Base-by-base conservation (phyloP, 2,888 invertebrate species). In the Eumacrocentrus americanus region DNA sequence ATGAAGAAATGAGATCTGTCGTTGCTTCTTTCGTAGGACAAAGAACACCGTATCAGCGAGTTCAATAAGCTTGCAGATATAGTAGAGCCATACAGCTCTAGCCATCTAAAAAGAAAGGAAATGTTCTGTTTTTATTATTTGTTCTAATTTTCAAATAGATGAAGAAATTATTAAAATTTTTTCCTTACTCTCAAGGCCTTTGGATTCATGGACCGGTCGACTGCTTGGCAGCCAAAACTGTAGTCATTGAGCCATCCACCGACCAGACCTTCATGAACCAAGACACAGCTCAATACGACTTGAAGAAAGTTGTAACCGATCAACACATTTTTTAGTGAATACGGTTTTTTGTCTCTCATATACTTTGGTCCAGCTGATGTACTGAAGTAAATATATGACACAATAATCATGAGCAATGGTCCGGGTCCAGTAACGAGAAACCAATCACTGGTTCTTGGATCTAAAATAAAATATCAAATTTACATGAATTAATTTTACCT, bases 281-380 rank as follows among this genome's bases (percentile, higher is more conserved):
- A 83, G 83, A 88, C 93, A 38, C 87, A 82, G 74, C 95, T 95
- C 58, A 92, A 83, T 7, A 90, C 55, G 6, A 96, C 93, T 87
- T 97, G 96, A 38, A 91, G 74, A 64, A 94, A 89, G 81, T 97
- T 97, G 82, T 97, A 97, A 3, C 91, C 80, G 16, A 96, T 85
- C 67, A 97, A 81, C 0, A 90, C 85, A 64, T 88, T 88, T 73
- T 90, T 88, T 37, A 97, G 81, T 64, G 92, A 87, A 76, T 89
- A 91, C 0, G 96, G 93, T 73, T 93, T 89, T 70, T 91, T 86
- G 77, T 94, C 87, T 63, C 88, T 87, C 97, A 98, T 98, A 70
- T 90, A 89, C 64, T 85, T 85, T 0, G 96, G 96, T 0, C 96
- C 95, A 82, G 90, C 88, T 65, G 85, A 87, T 20, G 86, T 71